These are phyloP conservation scores for Takifugu flavidus DNA, from an alignment of 2,113 vertebrate genomes.

Conservation along the genomic window DNA sequence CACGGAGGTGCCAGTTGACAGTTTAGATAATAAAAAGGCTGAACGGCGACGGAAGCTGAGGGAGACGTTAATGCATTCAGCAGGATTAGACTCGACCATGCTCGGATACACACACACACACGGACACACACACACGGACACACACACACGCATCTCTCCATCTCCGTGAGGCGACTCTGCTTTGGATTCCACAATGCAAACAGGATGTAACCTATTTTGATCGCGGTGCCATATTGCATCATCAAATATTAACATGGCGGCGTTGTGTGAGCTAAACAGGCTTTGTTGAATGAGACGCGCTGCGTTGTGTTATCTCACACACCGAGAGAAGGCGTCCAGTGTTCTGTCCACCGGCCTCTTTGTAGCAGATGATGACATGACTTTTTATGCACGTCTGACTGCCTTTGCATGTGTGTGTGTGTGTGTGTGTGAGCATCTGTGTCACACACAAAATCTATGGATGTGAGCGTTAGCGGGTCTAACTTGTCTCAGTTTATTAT, in stretches of 20 bases:
- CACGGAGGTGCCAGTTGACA: conserved; percentile 45
- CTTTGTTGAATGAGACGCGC: conserved; percentile 52
- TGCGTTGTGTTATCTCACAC: conserved; percentile 10
- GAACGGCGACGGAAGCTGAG: conserved; percentile 40
- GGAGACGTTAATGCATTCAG: conserved; percentile 54
- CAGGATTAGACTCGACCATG: conserved; percentile 55
- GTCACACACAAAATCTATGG: conserved; percentile 39
- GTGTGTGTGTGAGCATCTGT: conserved; percentile 30
- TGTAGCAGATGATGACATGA: background rate
- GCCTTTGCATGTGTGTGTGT: conserved; percentile 8
- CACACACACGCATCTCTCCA: conserved; percentile 21
- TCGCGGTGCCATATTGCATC: conserved; percentile 77
- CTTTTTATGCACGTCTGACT: background rate
- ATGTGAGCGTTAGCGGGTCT: conserved; percentile 34
- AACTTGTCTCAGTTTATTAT: conserved; percentile 28
- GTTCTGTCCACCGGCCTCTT: background rate
- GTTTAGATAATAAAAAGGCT: conserved; percentile 57
- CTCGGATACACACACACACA: conserved; percentile 20
- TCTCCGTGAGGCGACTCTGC: conserved; percentile 45
- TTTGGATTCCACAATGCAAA: conserved; percentile 67
- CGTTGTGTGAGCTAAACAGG: conserved; percentile 67
- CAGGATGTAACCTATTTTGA: conserved; percentile 78
- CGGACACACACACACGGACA: background rate
- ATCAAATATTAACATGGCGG: conserved; percentile 75
- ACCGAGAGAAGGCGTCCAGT: background rate